Evolutionary conservation across 2,113 vertebrate species (phyloP).

Genomic region (Coptodon rendalli): DNA sequence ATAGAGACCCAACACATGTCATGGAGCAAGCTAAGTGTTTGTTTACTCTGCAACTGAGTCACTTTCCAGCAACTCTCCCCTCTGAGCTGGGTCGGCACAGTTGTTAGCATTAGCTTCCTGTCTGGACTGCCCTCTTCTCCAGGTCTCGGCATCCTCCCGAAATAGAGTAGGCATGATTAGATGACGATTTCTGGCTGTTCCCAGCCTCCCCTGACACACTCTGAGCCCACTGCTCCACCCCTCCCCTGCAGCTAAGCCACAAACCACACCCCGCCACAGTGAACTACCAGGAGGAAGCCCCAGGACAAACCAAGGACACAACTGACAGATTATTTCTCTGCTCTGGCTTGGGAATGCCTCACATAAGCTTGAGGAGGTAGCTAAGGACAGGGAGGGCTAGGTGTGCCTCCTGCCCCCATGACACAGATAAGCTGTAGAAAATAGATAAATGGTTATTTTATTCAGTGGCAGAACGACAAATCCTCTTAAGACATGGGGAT

Average conservation of each 20-base stretch:
- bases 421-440: not conserved
- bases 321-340: not conserved
- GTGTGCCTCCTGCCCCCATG: not conserved
- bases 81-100: not conserved
- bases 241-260: not conserved
- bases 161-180: not conserved
- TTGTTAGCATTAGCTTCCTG: not conserved
- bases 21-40: not conserved
- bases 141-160: not conserved
- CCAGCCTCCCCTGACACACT: not conserved
- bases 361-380: not conserved
- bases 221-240: not conserved
- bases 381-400: not conserved
- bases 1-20: not conserved
- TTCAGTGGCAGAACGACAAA: not conserved
- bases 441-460: not conserved
- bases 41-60: not conserved
- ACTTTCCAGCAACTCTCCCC: not conserved
- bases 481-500: not conserved
- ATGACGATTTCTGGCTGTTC: not conserved
- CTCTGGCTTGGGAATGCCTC: not conserved
- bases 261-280: not conserved
- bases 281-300: not conserved
- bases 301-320: not conserved
- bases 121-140: not conserved